Evolutionary conservation across 1,140 invertebrate genomes (phyloP).

Genomic region (Drosophila biarmipes): DNA sequence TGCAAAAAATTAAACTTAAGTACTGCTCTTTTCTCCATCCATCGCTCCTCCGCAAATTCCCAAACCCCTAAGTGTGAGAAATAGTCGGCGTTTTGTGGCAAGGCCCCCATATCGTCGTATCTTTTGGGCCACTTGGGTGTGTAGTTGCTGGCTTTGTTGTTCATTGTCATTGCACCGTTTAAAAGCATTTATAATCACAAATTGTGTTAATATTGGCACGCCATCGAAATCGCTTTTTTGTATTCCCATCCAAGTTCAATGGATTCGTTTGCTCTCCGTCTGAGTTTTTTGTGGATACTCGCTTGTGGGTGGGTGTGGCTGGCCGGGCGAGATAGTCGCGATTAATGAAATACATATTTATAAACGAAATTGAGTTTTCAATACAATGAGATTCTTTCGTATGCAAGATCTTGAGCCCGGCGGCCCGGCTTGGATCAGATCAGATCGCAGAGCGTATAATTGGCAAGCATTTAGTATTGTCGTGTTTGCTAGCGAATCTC

Average conservation of each 20-base stretch:
- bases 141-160: conserved; percentile 55
- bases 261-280: conserved; percentile 47
- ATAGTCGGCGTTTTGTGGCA: conserved; percentile 72
- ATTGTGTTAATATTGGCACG: conserved; percentile 82
- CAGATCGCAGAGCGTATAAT: conserved; percentile 32
- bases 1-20: conserved; percentile 84
- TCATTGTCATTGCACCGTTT: conserved; percentile 81
- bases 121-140: conserved; percentile 51
- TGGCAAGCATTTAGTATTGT: conserved; percentile 46
- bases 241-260: conserved; percentile 69
- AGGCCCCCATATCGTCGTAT: conserved; percentile 18
- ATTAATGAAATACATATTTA: conserved; percentile 78
- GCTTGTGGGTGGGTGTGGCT: conserved; percentile 38
- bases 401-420: conserved; percentile 48
- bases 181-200: conserved; percentile 82
- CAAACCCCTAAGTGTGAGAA: conserved; percentile 70
- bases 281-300: conserved; percentile 8
- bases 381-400: conserved; percentile 58
- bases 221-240: conserved; percentile 55
- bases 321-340: conserved; percentile 47
- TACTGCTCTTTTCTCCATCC: conserved; percentile 58
- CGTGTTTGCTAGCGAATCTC: conserved; percentile 45
- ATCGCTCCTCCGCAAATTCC: conserved; percentile 11
- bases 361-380: conserved; percentile 78
- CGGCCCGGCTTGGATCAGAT: conserved; percentile 43